Conservation (phyloP, 2,888 invertebrate species). For the Podotricha telesiphe region DNA sequence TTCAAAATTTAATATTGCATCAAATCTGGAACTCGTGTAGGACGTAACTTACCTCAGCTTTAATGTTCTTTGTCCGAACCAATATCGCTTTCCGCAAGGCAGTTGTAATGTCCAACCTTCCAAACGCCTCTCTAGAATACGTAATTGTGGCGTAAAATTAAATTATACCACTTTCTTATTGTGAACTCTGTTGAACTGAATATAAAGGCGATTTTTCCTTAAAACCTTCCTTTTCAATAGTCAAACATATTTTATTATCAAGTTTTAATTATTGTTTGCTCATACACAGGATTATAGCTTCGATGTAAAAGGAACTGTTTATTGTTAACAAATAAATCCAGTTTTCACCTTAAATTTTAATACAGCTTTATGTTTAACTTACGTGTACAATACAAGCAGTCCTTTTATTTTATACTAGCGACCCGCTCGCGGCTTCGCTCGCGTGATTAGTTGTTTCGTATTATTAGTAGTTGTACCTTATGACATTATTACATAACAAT, state of each 20-base stretch:
- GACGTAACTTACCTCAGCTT: slow-evolving; percentile 30
- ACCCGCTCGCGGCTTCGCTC: too few relatives aligned
- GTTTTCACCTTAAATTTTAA: slow-evolving; percentile 27
- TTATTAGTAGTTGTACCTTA: too few relatives aligned
- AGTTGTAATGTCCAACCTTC: slow-evolving; percentile 38
- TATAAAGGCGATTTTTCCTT: slow-evolving; percentile 11
- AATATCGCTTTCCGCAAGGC: slow-evolving; percentile 33
- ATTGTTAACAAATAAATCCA: slow-evolving; percentile 30
- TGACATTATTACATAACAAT: too few relatives aligned
- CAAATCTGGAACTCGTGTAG: slow-evolving; percentile 26
- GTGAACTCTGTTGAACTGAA: background rate
- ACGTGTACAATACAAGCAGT: background rate
- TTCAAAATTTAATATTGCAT: slow-evolving; percentile 28
- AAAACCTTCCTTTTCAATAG: slow-evolving; percentile 24
- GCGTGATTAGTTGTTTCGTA: too few relatives aligned
- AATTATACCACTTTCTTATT: slow-evolving; percentile 3
- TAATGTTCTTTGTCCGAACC: slow-evolving; percentile 34
- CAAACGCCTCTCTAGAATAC: slow-evolving; percentile 34
- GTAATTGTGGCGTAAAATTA: slow-evolving; percentile 35
- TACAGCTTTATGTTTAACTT: slow-evolving; percentile 18
- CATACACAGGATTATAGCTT: slow-evolving; percentile 37
- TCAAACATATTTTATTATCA: slow-evolving; percentile 38
- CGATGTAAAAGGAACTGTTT: slow-evolving; percentile 35
- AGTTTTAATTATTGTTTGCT: slow-evolving; percentile 40
- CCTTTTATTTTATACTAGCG: background rate